Base-by-base conservation (phyloP, 2,797 vertebrate species). In the Sebastes taczanowskii region DNA sequence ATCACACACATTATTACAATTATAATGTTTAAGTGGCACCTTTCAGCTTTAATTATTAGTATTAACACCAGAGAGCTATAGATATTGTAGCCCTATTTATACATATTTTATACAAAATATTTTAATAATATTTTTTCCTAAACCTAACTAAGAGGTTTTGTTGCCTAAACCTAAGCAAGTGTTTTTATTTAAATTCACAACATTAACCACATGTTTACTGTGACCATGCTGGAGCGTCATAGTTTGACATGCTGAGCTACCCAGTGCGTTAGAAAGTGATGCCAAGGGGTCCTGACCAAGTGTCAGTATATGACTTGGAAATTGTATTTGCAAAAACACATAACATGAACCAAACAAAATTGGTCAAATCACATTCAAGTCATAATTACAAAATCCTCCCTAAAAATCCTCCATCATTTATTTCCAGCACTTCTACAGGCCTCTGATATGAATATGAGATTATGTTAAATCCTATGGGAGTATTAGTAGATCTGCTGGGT, bases 371-470 rank as follows among this genome's bases (percentile, higher is more conserved):
- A 16, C 32, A 64, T 29, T 68, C 18, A 71, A 79, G 71, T 52
- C 25, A 49, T 62, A 62, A 32, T 75, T 71, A 80, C 30, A 58
- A 58, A 64, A 56, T 42, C 22, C 11, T 62, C 38, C 16, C 34
- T 65, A 52, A 32, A 59, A 69, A 66, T n/a, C 14, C 32, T 29
- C 3, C 2, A 16, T 76, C 5, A 52, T 34, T 70, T 42, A 49
- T 64, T 42, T 55, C 52, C 34, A 71, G 27, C 22, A 38, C 4
- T n/a, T 72, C 9, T 27, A 35, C 74, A 69, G 46, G 9, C 20
- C 7, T 60, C 20, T 71, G 9, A 62, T 77, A 63, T 71, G 14
- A 66, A 84, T 49, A 52, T 46, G 25, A 79, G 29, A 85, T 85
- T 20, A 76, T 69, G 38, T 42, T 55, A 80, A 80, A 73, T 77